Conservation (phyloP, 2,797 vertebrate genomes). For the Argya squamiceps region DNA sequence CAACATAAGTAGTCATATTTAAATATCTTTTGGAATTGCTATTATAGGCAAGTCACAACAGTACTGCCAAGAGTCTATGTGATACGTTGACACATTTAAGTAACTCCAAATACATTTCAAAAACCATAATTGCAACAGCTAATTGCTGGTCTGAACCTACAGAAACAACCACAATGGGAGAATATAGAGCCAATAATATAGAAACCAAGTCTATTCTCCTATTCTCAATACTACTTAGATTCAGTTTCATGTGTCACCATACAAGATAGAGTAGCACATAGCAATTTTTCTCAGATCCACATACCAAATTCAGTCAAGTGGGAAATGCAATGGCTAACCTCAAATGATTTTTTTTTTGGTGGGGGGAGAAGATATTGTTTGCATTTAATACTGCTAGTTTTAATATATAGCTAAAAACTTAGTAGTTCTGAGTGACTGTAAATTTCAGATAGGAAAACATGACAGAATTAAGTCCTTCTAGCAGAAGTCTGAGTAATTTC, state of each 20-base stretch:
- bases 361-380: neutral
- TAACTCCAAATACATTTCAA: neutral
- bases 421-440: neutral
- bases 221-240: neutral
- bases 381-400: neutral
- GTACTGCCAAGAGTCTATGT: neutral
- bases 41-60: neutral
- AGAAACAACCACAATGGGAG: neutral
- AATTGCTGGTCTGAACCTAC: neutral
- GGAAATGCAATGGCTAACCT: neutral
- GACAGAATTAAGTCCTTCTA: neutral
- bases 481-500: neutral
- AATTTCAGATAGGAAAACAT: neutral
- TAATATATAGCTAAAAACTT: neutral
- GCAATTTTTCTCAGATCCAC: neutral
- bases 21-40: neutral
- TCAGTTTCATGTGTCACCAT: neutral
- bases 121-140: neutral
- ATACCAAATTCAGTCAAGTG: neutral
- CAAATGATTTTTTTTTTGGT: neutral
- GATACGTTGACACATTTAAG: neutral
- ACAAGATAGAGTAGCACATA: too few species aligned
- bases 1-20: neutral
- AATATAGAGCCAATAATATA: neutral
- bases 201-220: neutral